Evolutionary conservation across 2,888 invertebrate species (phyloP), one percentile per base, ranked within the genome.

Genomic region (Fragum whitleyi): DNA sequence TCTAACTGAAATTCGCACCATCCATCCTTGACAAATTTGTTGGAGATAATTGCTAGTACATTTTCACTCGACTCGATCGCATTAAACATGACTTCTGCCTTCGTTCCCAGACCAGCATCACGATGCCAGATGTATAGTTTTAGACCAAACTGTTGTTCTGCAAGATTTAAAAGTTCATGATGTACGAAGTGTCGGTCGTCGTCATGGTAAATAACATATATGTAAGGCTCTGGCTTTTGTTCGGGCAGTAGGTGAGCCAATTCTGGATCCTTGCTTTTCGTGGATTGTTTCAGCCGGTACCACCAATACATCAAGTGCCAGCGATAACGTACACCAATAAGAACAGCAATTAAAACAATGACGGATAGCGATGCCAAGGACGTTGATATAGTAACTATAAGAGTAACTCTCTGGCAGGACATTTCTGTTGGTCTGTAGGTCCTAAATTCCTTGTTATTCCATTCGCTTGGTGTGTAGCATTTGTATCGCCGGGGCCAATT

Each of bases 1-100:
- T 61, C 65, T 11, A 86, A 23, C 59, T 86, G 79, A 72, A 86
- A 86, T 16, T 79, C 61, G 75, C 86, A 86, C 83, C 84, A 86
- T 7, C 76, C 65, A 42, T 79, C 67, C 32, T 74, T 80, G 16
- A 81, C 59, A 53, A 86, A 85, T 51, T 71, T 59, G 19, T 76
- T 67, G 0, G 86, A 85, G 28, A 86, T 65, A 26, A 86, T 26
- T 6, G 79, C 65, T 2, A 84, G 59, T 26, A 85, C 69, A 19
- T 73, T 59, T 19, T 70, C 71, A 39, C 84, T 83, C 0, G 62
- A 57, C 28, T 84, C 59, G 11, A 86, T 83, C 16, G 68, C 81
- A 7, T 77, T 71, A 9, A 74, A 59, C 21, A 84, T 83, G 16
- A 79, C 68, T 32, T 83, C 76, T 0, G 74, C 67, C 23, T 76